Conservation (phyloP, 2,113 vertebrate species). For the Platycercus adscitus region DNA sequence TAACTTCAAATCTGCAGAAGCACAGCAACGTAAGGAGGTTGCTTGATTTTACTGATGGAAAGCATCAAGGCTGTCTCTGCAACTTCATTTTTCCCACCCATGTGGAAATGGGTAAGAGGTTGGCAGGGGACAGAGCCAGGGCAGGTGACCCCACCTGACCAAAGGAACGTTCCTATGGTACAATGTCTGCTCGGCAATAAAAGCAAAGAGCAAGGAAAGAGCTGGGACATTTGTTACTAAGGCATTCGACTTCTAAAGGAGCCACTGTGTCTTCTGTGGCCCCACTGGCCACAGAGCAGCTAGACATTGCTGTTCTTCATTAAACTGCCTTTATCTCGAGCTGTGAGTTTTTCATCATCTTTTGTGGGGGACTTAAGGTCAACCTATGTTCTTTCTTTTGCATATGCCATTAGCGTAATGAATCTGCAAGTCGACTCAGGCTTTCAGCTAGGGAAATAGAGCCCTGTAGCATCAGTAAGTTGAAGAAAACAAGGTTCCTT, state of each 20-base stretch:
- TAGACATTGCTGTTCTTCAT: background rate
- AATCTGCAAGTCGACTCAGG: background rate
- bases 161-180: fast-evolving
- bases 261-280: background rate
- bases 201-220: background rate
- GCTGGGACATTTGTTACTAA: background rate
- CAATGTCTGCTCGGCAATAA: too few relatives aligned
- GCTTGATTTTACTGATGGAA: background rate
- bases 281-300: background rate
- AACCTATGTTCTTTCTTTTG: background rate
- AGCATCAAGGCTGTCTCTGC: background rate
- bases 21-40: background rate
- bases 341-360: background rate
- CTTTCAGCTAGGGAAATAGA: background rate
- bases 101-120: background rate
- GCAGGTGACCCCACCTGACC: background rate
- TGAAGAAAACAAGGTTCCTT: background rate
- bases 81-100: background rate
- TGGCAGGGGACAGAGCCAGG: background rate
- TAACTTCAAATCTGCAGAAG: background rate
- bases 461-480: background rate
- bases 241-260: background rate
- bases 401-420: background rate
- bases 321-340: background rate
- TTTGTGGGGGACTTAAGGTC: background rate